phyloP scores from a whole-genome alignment of 2,888 invertebrate genomes.

The Leistus spinibarbis region DNA sequence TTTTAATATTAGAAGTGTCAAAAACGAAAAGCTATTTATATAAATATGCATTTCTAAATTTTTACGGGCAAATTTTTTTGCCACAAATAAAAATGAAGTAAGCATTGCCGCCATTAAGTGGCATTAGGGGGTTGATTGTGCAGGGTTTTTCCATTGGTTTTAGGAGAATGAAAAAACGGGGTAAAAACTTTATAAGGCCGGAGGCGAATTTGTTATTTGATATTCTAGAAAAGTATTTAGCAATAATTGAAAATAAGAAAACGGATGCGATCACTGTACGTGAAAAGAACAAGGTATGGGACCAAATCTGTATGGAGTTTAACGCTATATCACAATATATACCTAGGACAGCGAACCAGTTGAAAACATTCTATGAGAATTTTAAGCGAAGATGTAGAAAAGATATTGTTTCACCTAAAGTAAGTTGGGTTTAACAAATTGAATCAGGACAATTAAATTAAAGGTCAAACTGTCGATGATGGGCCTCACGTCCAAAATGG shows the following conservation, averaged over 20 bases:
- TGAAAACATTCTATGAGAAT: background rate
- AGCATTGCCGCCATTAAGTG: background rate
- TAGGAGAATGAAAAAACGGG: background rate
- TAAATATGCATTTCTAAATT: too few species aligned
- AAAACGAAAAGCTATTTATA: too few species aligned
- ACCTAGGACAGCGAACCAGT: background rate
- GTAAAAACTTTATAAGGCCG: background rate
- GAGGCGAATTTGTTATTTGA: background rate
- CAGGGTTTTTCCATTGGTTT: background rate
- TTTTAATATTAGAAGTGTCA: too few species aligned
- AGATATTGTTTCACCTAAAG: background rate
- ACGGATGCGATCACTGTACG: background rate
- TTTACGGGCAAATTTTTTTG: too few species aligned
- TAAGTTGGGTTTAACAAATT: background rate
- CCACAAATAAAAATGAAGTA: background rate
- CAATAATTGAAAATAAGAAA: background rate
- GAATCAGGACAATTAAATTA: background rate
- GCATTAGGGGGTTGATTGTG: background rate
- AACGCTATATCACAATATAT: background rate
- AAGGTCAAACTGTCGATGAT: too few species aligned
- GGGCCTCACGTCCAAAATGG: too few species aligned
- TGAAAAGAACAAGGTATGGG: background rate
- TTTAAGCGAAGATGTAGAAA: background rate
- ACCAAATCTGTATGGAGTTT: background rate
- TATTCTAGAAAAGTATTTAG: background rate